These are phyloP conservation scores for Stichopus horrens DNA, from an alignment of 53 echinoderm and acorn worm genomes.

Conservation along the genomic window DNA sequence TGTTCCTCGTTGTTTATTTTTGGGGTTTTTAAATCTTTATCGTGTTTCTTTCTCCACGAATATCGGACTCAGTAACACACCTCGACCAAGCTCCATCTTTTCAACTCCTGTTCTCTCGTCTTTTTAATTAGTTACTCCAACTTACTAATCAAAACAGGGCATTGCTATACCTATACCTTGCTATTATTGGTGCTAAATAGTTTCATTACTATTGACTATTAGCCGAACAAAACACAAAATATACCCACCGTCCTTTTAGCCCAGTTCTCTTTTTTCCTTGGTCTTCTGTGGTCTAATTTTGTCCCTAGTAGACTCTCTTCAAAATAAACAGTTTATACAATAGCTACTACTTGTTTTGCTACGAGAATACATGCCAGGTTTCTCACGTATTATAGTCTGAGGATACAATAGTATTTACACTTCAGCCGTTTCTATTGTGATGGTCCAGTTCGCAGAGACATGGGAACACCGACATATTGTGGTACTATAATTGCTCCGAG, in stretches of 20 bases:
- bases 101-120: neutral
- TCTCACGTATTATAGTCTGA: constrained; percentile 8
- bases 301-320: neutral
- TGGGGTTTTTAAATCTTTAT: neutral
- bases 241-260: no score
- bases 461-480: constrained; percentile 17
- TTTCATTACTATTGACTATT: constrained; percentile 12
- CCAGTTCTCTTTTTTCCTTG: neutral
- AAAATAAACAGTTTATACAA: neutral
- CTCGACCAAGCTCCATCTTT: neutral
- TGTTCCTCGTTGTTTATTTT: neutral
- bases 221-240: constrained; percentile 1
- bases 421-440: constrained; percentile 42
- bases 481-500: constrained; percentile 23
- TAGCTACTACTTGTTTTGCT: neutral
- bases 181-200: neutral
- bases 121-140: constrained; percentile 37
- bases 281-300: neutral
- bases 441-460: constrained; percentile 22
- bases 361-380: neutral
- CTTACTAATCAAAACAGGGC: constrained; percentile 3
- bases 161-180: neutral
- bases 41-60: neutral
- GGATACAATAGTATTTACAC: constrained; percentile 29
- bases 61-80: neutral